Conservation (phyloP, 2,888 invertebrate genomes). For the Mongoloraphidia duomilia region DNA sequence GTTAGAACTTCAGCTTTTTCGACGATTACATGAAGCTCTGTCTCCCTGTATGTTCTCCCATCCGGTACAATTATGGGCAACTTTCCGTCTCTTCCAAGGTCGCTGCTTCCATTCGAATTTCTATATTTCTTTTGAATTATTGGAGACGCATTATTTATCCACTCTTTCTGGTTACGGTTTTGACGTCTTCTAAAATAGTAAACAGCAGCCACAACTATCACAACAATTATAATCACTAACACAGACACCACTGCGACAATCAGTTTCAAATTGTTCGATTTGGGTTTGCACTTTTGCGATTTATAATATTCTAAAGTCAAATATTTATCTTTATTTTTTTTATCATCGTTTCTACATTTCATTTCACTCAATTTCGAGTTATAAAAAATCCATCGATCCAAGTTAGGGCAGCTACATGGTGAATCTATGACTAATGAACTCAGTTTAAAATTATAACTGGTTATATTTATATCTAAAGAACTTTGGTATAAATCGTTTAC, state of each 20-base stretch:
- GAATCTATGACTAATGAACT: constrained; percentile 43
- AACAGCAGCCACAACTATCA: constrained; percentile 22
- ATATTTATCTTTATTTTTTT: constrained; percentile 15
- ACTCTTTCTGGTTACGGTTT: constrained; percentile 26
- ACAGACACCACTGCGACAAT: constrained; percentile 27
- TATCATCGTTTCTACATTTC: constrained; percentile 20
- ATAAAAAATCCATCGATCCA: constrained; percentile 17
- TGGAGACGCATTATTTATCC: constrained; percentile 26
- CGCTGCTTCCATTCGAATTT: constrained; percentile 22
- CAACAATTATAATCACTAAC: constrained; percentile 31
- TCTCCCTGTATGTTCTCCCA: constrained; percentile 68
- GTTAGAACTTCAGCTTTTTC: constrained; percentile 71
- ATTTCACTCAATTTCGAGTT: constrained; percentile 19
- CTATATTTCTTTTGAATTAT: constrained; percentile 23
- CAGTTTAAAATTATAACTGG: constrained; percentile 39
- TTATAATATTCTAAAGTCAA: constrained; percentile 22
- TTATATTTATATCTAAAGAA: constrained; percentile 41
- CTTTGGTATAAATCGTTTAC: constrained; percentile 38
- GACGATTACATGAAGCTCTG: constrained; percentile 73
- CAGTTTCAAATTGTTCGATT: constrained; percentile 26
- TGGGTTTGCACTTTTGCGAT: constrained; percentile 15
- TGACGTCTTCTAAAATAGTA: constrained; percentile 27
- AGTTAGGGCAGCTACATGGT: constrained; percentile 38
- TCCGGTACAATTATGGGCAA: constrained; percentile 65
- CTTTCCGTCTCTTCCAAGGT: constrained; percentile 40